A percentile compares a stretch with the other conserved stretches of the same genome.
Conservation (phyloP, 2,888 invertebrate genomes). For the Pachycephus smyrnensis region DNA sequence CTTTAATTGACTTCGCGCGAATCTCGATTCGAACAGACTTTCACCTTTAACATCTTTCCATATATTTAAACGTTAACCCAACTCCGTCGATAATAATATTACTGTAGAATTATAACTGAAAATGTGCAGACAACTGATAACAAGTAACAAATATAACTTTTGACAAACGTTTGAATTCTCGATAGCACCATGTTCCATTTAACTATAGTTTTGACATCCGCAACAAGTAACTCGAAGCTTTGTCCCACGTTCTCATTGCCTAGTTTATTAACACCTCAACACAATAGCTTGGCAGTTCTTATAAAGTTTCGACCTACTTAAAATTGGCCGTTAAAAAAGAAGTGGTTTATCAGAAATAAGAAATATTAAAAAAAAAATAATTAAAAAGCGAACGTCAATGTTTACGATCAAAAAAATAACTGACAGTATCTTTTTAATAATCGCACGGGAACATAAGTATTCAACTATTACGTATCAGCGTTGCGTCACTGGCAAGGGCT, state of each 20-base stretch:
- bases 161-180: not conserved
- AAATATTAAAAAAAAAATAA: too few species aligned
- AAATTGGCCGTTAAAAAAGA: not conserved
- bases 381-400: not conserved
- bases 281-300: too few species aligned
- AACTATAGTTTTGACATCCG: not conserved
- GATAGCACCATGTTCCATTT: not conserved
- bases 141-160: not conserved
- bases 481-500: not conserved
- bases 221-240: not conserved
- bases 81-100: not conserved
- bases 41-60: not conserved
- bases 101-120: not conserved
- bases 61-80: not conserved
- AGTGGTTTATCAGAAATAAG: too few species aligned
- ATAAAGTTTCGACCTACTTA: not conserved
- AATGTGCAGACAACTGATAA: not conserved
- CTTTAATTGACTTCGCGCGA: not conserved
- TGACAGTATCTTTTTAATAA: not conserved
- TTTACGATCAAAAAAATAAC: not conserved
- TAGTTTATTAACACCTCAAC: not conserved
- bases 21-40: not conserved
- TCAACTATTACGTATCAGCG: not conserved
- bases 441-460: not conserved
- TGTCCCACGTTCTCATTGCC: not conserved